A percentile compares a stretch with the other conserved stretches of the same genome.
Evolutionary conservation across 92 coral and sea anemone species (phyloP).

Genomic region (Phenganax stokvisi): DNA sequence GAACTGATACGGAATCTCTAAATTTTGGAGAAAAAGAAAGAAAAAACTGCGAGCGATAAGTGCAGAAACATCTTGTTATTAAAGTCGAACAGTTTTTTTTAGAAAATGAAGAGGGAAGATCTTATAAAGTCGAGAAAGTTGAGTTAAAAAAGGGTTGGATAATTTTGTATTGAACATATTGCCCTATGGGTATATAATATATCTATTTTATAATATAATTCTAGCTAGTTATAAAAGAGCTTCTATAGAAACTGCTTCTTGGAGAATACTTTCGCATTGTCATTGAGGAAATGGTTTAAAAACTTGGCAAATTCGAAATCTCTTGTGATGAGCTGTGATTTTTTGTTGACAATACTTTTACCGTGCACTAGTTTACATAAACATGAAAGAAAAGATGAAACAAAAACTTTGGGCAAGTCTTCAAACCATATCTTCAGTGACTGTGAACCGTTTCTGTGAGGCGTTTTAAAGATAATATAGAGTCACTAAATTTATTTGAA

Average conservation of each 20-base stretch:
- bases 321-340: too few relatives aligned
- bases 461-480: slow-evolving; percentile 3
- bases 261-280: too few relatives aligned
- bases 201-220: neutral
- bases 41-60: neutral
- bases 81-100: neutral
- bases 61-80: neutral
- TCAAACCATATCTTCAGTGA: too few relatives aligned
- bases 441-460: neutral
- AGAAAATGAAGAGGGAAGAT: neutral
- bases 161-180: neutral
- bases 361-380: too few relatives aligned
- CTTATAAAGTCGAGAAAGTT: neutral
- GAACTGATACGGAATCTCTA: neutral
- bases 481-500: slow-evolving; percentile 10
- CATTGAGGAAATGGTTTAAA: too few relatives aligned
- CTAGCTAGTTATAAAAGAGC: too few relatives aligned
- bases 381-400: too few relatives aligned
- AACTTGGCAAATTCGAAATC: too few relatives aligned
- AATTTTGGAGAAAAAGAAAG: neutral
- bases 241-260: too few relatives aligned
- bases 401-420: neutral
- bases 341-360: too few relatives aligned
- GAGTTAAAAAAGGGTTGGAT: neutral
- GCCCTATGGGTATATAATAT: slow-evolving; percentile 2